Evolutionary conservation across 30 jellyfish, hydroid and myxozoan species (phyloP).

Genomic region (Turritopsis rubra): DNA sequence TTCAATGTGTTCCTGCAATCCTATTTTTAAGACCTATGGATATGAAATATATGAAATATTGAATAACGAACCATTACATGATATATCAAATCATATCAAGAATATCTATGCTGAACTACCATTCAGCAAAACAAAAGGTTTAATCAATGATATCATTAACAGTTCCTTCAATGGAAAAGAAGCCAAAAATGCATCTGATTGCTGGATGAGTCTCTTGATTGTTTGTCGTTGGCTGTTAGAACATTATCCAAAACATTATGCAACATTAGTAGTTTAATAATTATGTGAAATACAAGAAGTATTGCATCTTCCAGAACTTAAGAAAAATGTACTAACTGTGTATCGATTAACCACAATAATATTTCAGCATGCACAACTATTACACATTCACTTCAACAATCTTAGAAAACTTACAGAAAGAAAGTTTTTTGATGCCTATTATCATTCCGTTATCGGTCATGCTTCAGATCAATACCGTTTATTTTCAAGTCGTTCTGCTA

Average conservation of each 20-base stretch:
- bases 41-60: slow-evolving; percentile 2
- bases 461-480: slow-evolving; percentile 15
- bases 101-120: slow-evolving; percentile 14
- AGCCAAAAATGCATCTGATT: slow-evolving; percentile 13
- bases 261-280: not conserved
- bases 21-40: slow-evolving; percentile 3
- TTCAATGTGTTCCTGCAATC: slow-evolving; percentile 16
- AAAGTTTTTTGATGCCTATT: slow-evolving; percentile 1
- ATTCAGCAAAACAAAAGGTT: not conserved
- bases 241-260: slow-evolving; percentile 7
- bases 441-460: slow-evolving; percentile 5
- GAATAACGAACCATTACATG: slow-evolving; percentile 17
- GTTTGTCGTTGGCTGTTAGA: not conserved
- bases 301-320: not conserved
- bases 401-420: slow-evolving; percentile 7
- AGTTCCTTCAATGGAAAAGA: not conserved
- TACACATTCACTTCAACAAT: not conserved
- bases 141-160: not conserved
- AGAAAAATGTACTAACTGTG: not conserved
- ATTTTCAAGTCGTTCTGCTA: slow-evolving; percentile 18
- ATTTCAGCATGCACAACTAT: slow-evolving; percentile 10
- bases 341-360: not conserved
- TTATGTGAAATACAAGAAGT: slow-evolving; percentile 16
- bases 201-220: slow-evolving; percentile 5
- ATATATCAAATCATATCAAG: slow-evolving; percentile 10